Evolutionary conservation across 2,797 vertebrate species (phyloP).

Genomic region (Poecilia velifera): DNA sequence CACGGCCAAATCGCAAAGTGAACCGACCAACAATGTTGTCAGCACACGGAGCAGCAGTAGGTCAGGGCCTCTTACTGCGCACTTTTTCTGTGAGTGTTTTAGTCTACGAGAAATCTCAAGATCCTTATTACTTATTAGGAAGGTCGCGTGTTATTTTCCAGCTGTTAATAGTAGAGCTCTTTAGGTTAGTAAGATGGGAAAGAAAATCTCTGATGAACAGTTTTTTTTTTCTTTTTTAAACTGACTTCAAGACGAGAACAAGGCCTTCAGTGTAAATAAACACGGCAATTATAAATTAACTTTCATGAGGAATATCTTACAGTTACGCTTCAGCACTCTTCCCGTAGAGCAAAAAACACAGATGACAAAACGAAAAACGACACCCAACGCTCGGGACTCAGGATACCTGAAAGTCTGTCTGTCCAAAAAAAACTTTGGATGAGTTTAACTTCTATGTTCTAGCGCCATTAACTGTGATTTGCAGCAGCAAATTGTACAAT

Average conservation of each 20-base stretch:
- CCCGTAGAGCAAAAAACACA: not conserved
- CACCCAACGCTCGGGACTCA: not conserved
- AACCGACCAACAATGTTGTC: slow-evolving; percentile 31
- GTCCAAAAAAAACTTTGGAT: slow-evolving; percentile 3
- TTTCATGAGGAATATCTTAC: not conserved
- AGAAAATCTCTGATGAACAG: not conserved
- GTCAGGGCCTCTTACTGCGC: not conserved
- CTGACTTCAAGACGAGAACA: slow-evolving; percentile 7
- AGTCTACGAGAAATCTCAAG: not conserved
- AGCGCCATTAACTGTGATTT: slow-evolving; percentile 10
- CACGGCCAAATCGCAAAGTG: slow-evolving; percentile 19
- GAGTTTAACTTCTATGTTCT: slow-evolving; percentile 16
- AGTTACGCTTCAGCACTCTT: not conserved
- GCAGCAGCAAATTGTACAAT: slow-evolving; percentile 9
- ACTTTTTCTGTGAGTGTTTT: not conserved
- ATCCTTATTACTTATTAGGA: not conserved
- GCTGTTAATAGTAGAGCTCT: not conserved
- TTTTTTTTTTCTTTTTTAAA: not conserved
- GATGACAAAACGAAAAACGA: slow-evolving; percentile 3
- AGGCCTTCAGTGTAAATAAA: not conserved
- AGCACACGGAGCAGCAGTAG: slow-evolving; percentile 8
- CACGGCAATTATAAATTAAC: slow-evolving; percentile 12
- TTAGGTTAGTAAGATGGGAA: not conserved
- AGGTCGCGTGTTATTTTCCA: not conserved
- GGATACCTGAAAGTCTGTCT: not conserved